Conservation (phyloP, 2,113 vertebrate genomes). For the Ramphastos sulfuratus region DNA sequence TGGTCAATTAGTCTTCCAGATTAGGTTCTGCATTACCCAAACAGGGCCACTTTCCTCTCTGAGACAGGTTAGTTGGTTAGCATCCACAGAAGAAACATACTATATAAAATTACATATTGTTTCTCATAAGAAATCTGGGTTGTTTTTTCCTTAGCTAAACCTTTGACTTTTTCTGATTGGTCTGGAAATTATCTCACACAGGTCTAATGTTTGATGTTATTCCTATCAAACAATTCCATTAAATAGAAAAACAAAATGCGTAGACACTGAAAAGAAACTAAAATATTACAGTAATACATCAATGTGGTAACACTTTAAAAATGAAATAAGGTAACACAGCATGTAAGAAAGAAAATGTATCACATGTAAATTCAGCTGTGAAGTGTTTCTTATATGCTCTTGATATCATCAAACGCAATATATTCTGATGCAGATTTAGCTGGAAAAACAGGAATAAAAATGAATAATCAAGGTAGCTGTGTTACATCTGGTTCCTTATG, state of each 20-base stretch:
- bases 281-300: background rate
- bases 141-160: background rate
- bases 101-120: background rate
- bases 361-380: background rate
- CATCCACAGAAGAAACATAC: background rate
- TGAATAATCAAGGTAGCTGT: background rate
- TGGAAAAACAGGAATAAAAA: constrained; percentile 27
- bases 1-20: background rate
- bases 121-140: background rate
- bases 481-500: background rate
- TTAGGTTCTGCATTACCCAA: background rate
- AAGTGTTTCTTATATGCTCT: background rate
- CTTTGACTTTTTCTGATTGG: background rate
- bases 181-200: background rate
- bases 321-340: background rate
- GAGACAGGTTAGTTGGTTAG: background rate
- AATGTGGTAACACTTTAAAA: background rate
- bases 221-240: background rate
- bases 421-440: constrained; percentile 5
- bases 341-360: background rate
- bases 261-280: background rate
- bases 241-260: background rate
- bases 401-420: background rate
- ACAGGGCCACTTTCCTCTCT: background rate
- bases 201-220: background rate